These are phyloP conservation scores for Brevimyrus niger DNA, from an alignment of 2,113 vertebrate genomes.

Conservation along the genomic window DNA sequence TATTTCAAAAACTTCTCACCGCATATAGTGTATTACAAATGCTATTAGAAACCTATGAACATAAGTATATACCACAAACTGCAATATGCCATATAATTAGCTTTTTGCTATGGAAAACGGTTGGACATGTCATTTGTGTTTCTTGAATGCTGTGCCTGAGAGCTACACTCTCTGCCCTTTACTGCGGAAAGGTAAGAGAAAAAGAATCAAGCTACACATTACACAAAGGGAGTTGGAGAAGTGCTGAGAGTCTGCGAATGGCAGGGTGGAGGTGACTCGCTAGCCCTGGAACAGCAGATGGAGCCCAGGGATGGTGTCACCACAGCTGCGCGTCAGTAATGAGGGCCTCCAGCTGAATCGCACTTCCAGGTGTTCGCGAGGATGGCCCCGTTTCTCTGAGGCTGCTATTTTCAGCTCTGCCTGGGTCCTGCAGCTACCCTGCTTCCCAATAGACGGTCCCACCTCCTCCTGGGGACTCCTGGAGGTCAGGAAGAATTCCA, in stretches of 20 bases:
- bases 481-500: not conserved
- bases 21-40: not conserved
- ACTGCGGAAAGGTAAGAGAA: not conserved
- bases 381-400: constrained; percentile 1
- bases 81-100: not conserved
- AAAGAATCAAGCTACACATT: not conserved
- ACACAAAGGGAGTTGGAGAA: not conserved
- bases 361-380: not conserved
- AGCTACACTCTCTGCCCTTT: not conserved
- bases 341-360: not conserved
- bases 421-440: not conserved
- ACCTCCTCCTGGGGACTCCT: not conserved
- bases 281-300: not conserved
- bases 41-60: not conserved
- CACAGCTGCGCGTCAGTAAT: not conserved
- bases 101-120: not conserved
- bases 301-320: not conserved
- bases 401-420: not conserved
- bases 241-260: not conserved
- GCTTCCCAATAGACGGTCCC: not conserved
- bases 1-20: not conserved
- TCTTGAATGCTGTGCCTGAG: not conserved
- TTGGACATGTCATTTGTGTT: not conserved
- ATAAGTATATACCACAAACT: not conserved
- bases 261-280: not conserved